Conservation (phyloP, 2,797 vertebrate genomes). For the Acanthurus leucopareius region DNA sequence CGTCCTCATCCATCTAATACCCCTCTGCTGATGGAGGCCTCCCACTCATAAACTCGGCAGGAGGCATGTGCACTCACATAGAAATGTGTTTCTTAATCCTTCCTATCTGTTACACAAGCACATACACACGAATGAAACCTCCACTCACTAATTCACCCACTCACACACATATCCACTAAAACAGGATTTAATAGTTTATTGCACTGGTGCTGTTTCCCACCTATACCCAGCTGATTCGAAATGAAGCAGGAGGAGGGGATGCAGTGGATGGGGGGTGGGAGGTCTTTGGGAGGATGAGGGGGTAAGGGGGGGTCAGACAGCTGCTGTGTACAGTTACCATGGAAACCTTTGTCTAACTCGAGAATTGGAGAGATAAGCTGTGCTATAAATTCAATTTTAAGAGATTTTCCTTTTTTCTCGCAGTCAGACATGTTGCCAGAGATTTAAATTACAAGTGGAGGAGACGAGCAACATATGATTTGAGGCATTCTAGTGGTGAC, state of each 20-base stretch:
- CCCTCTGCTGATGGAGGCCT: conserved; percentile 58
- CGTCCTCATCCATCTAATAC: conserved; percentile 40
- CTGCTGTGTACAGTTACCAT: conserved; percentile 82
- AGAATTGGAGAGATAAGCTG: conserved; percentile 22
- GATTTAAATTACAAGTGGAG: not conserved
- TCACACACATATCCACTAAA: conserved; percentile 27
- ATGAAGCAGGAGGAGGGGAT: conserved; percentile 26
- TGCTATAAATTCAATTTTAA: conserved; percentile 20
- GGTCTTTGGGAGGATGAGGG: conserved; percentile 38
- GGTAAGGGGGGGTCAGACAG: conserved; percentile 55
- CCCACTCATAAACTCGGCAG: conserved; percentile 66
- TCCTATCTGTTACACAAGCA: conserved; percentile 39
- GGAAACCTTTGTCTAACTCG: conserved; percentile 84
- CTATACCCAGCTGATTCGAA: conserved; percentile 56
- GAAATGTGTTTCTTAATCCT: conserved; percentile 53
- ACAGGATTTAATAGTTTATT: conserved; percentile 70
- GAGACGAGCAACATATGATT: conserved; percentile 9
- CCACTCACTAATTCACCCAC: conserved; percentile 24
- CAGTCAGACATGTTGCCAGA: not conserved
- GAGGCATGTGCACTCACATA: conserved; percentile 16
- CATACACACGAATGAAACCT: conserved; percentile 35
- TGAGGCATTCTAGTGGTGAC: not conserved
- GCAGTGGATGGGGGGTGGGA: conserved; percentile 32
- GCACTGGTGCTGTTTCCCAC: conserved; percentile 44
- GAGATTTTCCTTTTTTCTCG: not conserved